Evolutionary conservation across 1,140 invertebrate species (phyloP).

Genomic region (Ostrea denselamellosa): DNA sequence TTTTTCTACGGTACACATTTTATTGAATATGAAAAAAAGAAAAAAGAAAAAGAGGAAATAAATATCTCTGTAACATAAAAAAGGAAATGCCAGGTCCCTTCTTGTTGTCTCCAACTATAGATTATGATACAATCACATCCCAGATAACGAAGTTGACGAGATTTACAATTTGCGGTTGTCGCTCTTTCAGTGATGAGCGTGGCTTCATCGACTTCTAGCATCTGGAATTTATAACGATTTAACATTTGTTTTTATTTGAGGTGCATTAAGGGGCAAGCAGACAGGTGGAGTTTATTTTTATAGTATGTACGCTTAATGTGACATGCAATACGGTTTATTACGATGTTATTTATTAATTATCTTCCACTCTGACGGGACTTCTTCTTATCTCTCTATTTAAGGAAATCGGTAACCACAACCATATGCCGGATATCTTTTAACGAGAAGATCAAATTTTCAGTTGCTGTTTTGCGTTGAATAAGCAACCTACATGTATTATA

Average conservation of each 20-base stretch:
- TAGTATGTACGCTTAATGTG: neutral
- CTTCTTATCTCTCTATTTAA: neutral
- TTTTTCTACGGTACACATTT: too few species aligned
- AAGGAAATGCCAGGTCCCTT: too few species aligned
- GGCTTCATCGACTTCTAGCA: neutral
- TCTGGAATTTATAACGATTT: neutral
- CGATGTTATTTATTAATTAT: neutral
- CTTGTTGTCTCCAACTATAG: too few species aligned
- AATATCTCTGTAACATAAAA: too few species aligned
- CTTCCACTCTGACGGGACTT: neutral
- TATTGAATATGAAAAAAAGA: too few species aligned
- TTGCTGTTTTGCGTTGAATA: neutral
- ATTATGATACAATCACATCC: too few species aligned
- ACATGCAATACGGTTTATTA: neutral
- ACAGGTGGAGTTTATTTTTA: neutral
- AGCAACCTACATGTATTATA: too few species aligned
- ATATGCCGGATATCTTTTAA: neutral
- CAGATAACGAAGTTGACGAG: too few species aligned
- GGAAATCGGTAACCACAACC: neutral
- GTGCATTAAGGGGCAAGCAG: neutral
- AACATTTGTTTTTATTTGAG: neutral
- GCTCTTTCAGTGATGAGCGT: too few species aligned
- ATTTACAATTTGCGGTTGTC: too few species aligned
- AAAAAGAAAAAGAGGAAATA: too few species aligned
- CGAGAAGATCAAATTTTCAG: neutral